Evolutionary conservation across 2,797 vertebrate genomes (phyloP), one percentile per base, ranked within the genome.

Genomic region (Carcharodon carcharias): DNA sequence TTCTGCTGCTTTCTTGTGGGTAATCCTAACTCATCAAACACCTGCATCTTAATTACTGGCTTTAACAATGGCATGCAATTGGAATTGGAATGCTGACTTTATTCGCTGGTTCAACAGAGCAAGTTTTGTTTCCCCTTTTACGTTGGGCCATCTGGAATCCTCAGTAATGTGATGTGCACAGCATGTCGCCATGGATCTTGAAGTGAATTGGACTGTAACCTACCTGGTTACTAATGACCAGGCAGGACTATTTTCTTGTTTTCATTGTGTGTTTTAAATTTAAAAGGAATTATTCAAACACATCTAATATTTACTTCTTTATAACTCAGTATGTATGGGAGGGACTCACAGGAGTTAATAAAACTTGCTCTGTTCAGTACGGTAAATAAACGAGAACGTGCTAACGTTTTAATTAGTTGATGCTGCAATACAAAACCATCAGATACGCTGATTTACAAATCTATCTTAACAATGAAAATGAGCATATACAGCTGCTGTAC

Each of bases 31-130:
- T 97, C 98, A 98, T 98, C 97, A 97, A 97, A 98, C 97, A 97
- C 96, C 96, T 97, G 97, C 97, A 97, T 97, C 98, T 97, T 98
- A 98, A 98, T 98, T 98, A 98, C 97, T 97, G 97, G 97, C 97
- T 98, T 98, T 98, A 98, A 98, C 98, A 98, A 97, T 97, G 98
- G 98, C 98, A 98, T 99, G 98, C 98, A 98, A 97, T 97, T 98
- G 98, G 98, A 98, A 97, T 97, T 98, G 98, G 98, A 99, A 99
- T 99, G 98, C 98, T 97, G 98, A 97, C 98, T 98, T 98, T 99
- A 98, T 98, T 98, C 97, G 97, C 97, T 97, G 97, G 98, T 97
- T 97, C 96, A 91, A 97, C 97, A 97, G 98, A 98, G 98, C 98
- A 35, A 91, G 56, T 31, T 12, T 63, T 92, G 58, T 35, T 63